These are phyloP conservation scores for Trichacis sp. DNA, from an alignment of 2,888 invertebrate genomes.

Conservation along the genomic window DNA sequence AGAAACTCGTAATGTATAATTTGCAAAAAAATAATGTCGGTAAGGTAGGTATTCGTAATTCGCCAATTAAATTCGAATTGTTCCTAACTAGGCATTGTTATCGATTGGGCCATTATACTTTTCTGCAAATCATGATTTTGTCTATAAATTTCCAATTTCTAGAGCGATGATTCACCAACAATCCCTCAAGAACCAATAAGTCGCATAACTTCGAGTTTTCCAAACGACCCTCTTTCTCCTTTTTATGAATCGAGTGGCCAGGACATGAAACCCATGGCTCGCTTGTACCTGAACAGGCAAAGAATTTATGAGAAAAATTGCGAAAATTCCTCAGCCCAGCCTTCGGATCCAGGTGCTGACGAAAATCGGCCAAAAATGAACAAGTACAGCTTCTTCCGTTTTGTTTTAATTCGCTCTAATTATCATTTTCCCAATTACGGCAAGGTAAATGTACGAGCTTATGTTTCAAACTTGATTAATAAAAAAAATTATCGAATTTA, in stretches of 20 bases:
- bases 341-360: constrained; percentile 59
- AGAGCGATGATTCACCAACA: constrained; percentile 85
- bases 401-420: too few relatives aligned
- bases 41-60: too few relatives aligned
- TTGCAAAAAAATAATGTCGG: too few relatives aligned
- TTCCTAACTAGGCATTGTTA: too few relatives aligned
- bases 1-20: too few relatives aligned
- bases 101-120: too few relatives aligned
- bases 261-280: constrained; percentile 87
- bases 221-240: constrained; percentile 91
- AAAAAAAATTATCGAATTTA: too few relatives aligned
- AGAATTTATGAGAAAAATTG: constrained; percentile 81
- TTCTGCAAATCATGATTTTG: too few relatives aligned
- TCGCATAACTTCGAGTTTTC: constrained; percentile 89
- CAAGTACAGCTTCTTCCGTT: constrained; percentile 68
- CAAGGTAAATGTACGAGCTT: too few relatives aligned
- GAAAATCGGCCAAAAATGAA: constrained; percentile 74
- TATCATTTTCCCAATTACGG: too few relatives aligned
- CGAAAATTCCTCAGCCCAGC: constrained; percentile 74
- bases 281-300: constrained; percentile 81
- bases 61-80: too few relatives aligned
- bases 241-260: constrained; percentile 83
- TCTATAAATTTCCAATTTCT: constrained; percentile 36
- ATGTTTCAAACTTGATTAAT: not conserved
- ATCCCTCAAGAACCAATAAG: constrained; percentile 86